Evolutionary conservation across 2,888 invertebrate genomes (phyloP).

Genomic region (Altica lythri): DNA sequence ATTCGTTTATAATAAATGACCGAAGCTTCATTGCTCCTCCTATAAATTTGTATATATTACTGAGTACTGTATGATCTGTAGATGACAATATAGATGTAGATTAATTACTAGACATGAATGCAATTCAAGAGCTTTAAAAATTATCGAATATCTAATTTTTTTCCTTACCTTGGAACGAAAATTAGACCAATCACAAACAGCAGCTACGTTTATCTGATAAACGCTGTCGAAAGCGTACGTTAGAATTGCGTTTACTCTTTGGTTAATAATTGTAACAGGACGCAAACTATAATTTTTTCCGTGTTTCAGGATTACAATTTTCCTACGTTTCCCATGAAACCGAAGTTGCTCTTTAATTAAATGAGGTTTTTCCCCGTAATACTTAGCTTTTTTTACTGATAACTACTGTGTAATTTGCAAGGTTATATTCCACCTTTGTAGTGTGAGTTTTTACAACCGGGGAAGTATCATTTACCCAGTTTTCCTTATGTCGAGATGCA

Average conservation of each 20-base stretch:
- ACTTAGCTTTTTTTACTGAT: not conserved
- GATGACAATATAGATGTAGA: no score
- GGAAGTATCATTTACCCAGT: not conserved
- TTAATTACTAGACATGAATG: no score
- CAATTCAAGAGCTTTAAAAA: no score
- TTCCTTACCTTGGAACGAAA: not conserved
- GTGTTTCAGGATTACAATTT: no score
- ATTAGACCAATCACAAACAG: slow-evolving; percentile 1
- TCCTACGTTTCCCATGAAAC: no score
- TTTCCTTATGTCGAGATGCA: slow-evolving; percentile 4
- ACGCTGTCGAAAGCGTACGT: slow-evolving; percentile 4
- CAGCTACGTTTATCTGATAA: slow-evolving; percentile 2
- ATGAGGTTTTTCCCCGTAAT: not conserved
- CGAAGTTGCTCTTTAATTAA: not conserved
- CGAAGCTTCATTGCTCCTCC: no score
- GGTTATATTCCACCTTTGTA: no score
- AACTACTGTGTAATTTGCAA: not conserved
- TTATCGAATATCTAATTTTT: not conserved
- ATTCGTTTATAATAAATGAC: no score
- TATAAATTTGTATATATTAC: no score
- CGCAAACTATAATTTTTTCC: not conserved
- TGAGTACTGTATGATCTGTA: no score
- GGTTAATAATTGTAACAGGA: not conserved
- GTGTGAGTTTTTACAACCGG: not conserved
- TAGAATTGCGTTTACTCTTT: not conserved